These are phyloP conservation scores for Euclidia mi DNA, from an alignment of 2,888 invertebrate genomes.

Conservation along the genomic window DNA sequence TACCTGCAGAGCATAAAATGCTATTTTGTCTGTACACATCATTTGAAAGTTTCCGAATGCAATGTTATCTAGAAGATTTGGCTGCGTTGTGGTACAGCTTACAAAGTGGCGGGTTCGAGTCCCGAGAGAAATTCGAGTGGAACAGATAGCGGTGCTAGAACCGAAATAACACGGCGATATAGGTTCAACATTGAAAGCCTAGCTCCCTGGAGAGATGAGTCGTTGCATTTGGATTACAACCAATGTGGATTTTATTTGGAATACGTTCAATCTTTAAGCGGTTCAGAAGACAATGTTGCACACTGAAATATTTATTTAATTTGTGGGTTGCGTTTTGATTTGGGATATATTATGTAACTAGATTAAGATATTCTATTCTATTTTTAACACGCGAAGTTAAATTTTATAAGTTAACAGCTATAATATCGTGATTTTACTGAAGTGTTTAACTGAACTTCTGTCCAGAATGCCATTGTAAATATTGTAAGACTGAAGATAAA, in stretches of 20 bases:
- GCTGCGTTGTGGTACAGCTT: constrained; percentile 32
- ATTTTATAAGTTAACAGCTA: too few relatives aligned
- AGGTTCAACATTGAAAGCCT: constrained; percentile 45
- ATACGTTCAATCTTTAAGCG: neutral
- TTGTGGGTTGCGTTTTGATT: too few relatives aligned
- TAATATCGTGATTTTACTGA: too few relatives aligned
- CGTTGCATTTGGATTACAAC: constrained; percentile 26
- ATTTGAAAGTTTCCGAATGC: constrained; percentile 15
- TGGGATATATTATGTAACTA: too few relatives aligned
- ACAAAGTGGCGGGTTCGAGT: constrained; percentile 49
- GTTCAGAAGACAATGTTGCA: too few relatives aligned
- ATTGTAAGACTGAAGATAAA: too few relatives aligned
- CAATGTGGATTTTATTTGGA: constrained; percentile 8
- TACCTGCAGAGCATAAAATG: neutral
- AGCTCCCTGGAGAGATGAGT: constrained; percentile 21
- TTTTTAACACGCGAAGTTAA: too few relatives aligned
- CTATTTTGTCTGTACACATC: neutral
- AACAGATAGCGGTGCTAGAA: constrained; percentile 37
- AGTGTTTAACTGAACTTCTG: too few relatives aligned
- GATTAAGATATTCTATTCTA: too few relatives aligned
- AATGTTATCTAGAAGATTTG: constrained; percentile 38
- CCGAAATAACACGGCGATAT: constrained; percentile 40
- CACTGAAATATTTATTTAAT: too few relatives aligned
- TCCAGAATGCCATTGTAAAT: too few relatives aligned
- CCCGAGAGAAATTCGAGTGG: constrained; percentile 47